Percentiles rank a stretch among this genome's conserved stretches.
These are phyloP conservation scores for Lycopodina hypogea DNA, from an alignment of 37 sponge, comb jelly and placozoan species.

Conservation along the genomic window DNA sequence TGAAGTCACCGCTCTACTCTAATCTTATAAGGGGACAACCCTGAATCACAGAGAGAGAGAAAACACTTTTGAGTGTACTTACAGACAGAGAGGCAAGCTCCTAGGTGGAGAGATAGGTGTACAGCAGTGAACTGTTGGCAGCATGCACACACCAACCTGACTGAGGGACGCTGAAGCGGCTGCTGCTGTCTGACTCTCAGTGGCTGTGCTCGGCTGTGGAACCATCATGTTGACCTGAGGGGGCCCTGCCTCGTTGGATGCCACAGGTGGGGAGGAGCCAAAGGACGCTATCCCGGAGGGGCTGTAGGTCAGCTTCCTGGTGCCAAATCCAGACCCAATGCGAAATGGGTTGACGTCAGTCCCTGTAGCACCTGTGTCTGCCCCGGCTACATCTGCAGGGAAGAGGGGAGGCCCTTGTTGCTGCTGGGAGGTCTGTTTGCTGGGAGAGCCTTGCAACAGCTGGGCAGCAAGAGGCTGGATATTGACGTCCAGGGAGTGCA, in stretches of 20 bases:
- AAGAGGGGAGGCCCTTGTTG: not conserved
- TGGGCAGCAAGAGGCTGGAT: not conserved
- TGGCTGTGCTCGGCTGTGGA: not conserved
- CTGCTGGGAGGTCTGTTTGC: not conserved
- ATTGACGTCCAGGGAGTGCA: not conserved
- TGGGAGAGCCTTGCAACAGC: conserved; percentile 1
- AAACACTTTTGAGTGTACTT: too few relatives aligned
- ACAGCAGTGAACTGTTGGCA: too few relatives aligned
- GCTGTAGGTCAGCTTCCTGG: conserved; percentile 18
- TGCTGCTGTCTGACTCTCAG: too few relatives aligned
- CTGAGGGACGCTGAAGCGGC: too few relatives aligned
- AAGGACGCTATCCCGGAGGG: conserved; percentile 29
- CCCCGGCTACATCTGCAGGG: not conserved
- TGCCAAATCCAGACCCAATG: conserved; percentile 9
- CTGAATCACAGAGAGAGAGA: too few relatives aligned
- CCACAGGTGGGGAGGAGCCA: not conserved
- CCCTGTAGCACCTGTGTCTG: not conserved
- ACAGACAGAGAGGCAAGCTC: too few relatives aligned
- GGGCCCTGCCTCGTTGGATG: not conserved
- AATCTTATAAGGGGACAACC: too few relatives aligned
- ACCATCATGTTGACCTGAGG: not conserved
- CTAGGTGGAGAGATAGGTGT: too few relatives aligned
- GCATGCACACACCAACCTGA: too few relatives aligned
- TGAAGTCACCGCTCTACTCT: too few relatives aligned
- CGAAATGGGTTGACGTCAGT: conserved; percentile 27